Evolutionary conservation across 2,888 invertebrate species (phyloP).

Genomic region (Disparrhopalites patrizii): DNA sequence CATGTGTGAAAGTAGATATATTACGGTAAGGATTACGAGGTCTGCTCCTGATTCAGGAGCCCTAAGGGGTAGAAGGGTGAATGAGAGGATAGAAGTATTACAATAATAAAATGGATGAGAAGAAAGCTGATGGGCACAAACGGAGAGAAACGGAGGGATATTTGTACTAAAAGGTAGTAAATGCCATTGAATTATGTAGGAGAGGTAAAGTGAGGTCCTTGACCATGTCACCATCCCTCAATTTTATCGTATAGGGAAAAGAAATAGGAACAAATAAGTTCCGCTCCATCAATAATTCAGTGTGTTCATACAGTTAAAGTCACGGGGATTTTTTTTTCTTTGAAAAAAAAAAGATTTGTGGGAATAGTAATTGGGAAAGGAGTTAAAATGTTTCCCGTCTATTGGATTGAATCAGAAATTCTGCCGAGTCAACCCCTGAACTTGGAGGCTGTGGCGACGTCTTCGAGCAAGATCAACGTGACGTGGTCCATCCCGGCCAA

Average conservation of each 20-base stretch:
- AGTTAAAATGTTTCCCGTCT: too few relatives aligned
- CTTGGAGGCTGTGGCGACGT: constrained; percentile 67
- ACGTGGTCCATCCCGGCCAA: constrained; percentile 66
- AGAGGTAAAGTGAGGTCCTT: not conserved
- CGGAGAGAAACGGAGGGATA: too few relatives aligned
- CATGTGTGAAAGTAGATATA: too few relatives aligned
- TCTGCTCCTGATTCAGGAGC: too few relatives aligned
- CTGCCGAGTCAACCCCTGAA: constrained; percentile 71
- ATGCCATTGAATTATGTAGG: too few relatives aligned
- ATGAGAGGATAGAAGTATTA: not conserved
- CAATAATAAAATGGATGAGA: too few relatives aligned
- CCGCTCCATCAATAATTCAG: too few relatives aligned
- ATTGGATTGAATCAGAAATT: constrained; percentile 56
- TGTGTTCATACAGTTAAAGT: not conserved
- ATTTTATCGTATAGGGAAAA: not conserved
- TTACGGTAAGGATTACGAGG: too few relatives aligned
- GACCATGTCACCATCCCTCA: not conserved
- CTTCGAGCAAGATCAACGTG: constrained; percentile 67
- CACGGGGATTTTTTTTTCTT: not conserved
- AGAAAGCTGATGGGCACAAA: too few relatives aligned
- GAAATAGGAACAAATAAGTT: not conserved
- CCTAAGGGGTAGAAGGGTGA: not conserved
- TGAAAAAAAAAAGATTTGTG: not conserved
- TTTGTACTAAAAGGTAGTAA: too few relatives aligned
- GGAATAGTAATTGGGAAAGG: too few relatives aligned